Base-by-base conservation (phyloP, 2,113 vertebrate genomes). In the Brachyhypopomus occidentalis region DNA sequence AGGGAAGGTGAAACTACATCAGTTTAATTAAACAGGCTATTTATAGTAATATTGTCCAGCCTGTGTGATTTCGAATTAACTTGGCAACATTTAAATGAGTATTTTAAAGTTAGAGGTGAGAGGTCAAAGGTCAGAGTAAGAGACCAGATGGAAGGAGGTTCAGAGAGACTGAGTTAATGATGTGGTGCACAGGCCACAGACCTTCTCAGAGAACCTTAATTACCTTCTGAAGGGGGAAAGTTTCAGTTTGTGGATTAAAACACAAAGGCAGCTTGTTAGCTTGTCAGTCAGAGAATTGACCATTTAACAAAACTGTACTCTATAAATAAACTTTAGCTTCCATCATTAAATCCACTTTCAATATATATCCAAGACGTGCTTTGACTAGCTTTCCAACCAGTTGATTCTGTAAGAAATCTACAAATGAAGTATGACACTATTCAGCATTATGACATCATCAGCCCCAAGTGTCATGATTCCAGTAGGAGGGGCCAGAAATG, bases 11-110 rank as follows among this genome's bases (percentile, higher is more conserved):
- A 52, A 52, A 52, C 14, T 20, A 38, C 66, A 41, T n/a, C 2
- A 11, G 11, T 41, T 70, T 70, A 70, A 70, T 70, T 38, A 41
- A 70, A 70, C 66, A 67, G 30, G 17, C 20, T 67, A 41, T 70
- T 70, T 41, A 34, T 8, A 20, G 19, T 11, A 22, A 22, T 11
- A 41, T 41, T 8, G 36, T 7, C 64, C 30, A 12, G 27, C 30
- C 3, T 4, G 30, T 5, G 6, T n/a, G n/a, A 38, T n/a, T 70
- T n/a, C 11, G 20, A 41, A 70, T 70, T 16, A 70, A 22, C 9
- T 41, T 12, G 66, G n/a, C 66, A 38, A 6, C 30, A 34, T 34
- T 6, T 20, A 20, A 67, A 34, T 66, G 64, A 67, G 5, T 36
- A 36, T 20, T 20, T 36, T 67, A 14, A 66, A 16, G 25, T 5